These are phyloP conservation scores for Nilaparvata lugens DNA, from an alignment of 1,140 invertebrate genomes.

Conservation along the genomic window DNA sequence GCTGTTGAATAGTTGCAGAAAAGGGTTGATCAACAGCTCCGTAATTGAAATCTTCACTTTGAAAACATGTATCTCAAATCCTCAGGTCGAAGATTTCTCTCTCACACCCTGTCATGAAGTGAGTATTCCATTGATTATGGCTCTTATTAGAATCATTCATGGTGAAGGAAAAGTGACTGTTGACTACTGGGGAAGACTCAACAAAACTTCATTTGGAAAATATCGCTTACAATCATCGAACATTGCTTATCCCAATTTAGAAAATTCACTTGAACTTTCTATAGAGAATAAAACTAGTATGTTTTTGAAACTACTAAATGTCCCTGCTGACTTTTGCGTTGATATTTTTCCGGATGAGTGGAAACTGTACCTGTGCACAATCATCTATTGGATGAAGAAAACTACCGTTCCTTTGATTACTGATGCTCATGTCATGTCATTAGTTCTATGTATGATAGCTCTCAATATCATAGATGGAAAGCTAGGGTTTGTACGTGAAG, in stretches of 20 bases:
- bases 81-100: constrained; percentile 62
- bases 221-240: background rate
- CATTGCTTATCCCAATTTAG: background rate
- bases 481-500: constrained; percentile 14
- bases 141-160: constrained; percentile 52
- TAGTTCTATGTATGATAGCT: constrained; percentile 22
- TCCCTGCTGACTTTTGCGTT: constrained; percentile 11
- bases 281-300: background rate
- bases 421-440: constrained; percentile 15
- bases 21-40: constrained; percentile 45
- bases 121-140: constrained; percentile 50
- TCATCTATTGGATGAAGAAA: constrained; percentile 22
- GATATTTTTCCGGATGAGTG: constrained; percentile 20
- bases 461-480: constrained; percentile 12
- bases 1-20: constrained; percentile 51
- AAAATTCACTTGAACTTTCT: background rate
- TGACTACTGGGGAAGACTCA: constrained; percentile 8
- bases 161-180: background rate
- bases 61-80: constrained; percentile 52
- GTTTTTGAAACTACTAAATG: constrained; percentile 9
- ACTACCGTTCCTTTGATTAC: constrained; percentile 5
- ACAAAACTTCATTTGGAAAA: constrained; percentile 2
- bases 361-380: constrained; percentile 25
- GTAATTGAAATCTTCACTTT: constrained; percentile 57
- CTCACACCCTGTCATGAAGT: constrained; percentile 47